phyloP scores from a whole-genome alignment of 1,140 invertebrate species.

The Neodiprion fabricii region DNA sequence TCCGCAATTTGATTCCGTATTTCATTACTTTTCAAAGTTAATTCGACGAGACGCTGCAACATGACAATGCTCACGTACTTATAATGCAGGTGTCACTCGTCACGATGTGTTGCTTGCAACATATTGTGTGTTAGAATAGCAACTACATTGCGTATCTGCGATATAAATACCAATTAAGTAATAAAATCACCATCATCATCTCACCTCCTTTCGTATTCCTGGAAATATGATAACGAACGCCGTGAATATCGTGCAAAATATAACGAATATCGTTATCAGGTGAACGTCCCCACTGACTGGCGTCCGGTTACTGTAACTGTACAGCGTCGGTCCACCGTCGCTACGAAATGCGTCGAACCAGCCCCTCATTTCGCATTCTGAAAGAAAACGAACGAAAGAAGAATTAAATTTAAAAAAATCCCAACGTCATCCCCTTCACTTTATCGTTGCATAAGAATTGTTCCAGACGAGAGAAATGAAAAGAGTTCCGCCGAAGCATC shows the following conservation, averaged over 20 bases:
- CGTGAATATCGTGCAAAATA: slow-evolving; percentile 88
- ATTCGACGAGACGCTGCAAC: no score
- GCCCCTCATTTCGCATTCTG: slow-evolving; percentile 74
- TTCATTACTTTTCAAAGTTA: no score
- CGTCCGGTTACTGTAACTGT: slow-evolving; percentile 90
- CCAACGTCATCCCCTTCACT: neutral
- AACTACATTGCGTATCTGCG: no score
- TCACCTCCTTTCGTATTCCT: slow-evolving; percentile 93
- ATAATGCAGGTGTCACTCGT: no score
- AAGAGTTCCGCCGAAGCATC: neutral
- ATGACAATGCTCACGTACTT: no score
- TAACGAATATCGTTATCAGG: slow-evolving; percentile 82
- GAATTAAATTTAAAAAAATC: neutral
- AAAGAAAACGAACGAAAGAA: slow-evolving; percentile 22
- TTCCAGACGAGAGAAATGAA: neutral
- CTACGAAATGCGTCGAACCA: slow-evolving; percentile 94
- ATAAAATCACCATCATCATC: slow-evolving; percentile 25
- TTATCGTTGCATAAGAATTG: no score
- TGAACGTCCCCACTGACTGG: slow-evolving; percentile 90
- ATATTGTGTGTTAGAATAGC: no score
- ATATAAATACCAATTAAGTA: no score
- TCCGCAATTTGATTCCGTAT: no score
- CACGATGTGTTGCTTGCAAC: no score
- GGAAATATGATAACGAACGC: slow-evolving; percentile 94
- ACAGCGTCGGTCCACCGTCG: slow-evolving; percentile 92